Conservation (phyloP, 1,140 invertebrate species). For the Asobara japonica region DNA sequence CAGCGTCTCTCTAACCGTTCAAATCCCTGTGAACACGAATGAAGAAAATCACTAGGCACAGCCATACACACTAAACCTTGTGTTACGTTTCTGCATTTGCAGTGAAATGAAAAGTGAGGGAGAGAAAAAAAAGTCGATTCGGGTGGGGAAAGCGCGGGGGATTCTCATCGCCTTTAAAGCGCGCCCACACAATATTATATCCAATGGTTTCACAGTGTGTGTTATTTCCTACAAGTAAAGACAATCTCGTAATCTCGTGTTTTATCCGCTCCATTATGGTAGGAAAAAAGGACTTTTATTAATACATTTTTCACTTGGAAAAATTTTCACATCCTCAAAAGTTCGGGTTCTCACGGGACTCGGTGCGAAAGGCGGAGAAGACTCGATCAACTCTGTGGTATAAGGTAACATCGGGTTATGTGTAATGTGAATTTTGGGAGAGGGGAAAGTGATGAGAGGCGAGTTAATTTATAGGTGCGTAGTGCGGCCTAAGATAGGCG, state of each 20-base stretch:
- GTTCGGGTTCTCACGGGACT: slow-evolving; percentile 32
- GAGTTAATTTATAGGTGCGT: too few relatives aligned
- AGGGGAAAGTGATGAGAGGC: too few relatives aligned
- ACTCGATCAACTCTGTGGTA: not conserved
- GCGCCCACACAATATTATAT: slow-evolving; percentile 29
- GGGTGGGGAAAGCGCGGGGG: slow-evolving; percentile 19
- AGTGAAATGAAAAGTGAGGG: not conserved
- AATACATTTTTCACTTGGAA: not conserved
- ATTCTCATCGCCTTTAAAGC: slow-evolving; percentile 24
- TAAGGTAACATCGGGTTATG: not conserved
- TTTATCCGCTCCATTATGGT: slow-evolving; percentile 23
- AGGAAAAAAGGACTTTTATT: not conserved
- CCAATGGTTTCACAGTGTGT: slow-evolving; percentile 1
- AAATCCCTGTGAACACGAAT: slow-evolving; percentile 26
- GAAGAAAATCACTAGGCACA: not conserved
- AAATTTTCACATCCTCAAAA: slow-evolving; percentile 14
- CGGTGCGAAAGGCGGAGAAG: not conserved
- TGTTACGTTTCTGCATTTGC: not conserved
- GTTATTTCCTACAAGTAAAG: not conserved
- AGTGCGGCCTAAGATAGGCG: too few relatives aligned
- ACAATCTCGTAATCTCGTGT: slow-evolving; percentile 31
- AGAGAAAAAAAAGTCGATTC: not conserved
- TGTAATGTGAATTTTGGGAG: too few relatives aligned
- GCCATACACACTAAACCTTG: slow-evolving; percentile 10
- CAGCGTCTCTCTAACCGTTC: not conserved